A percentile compares a stretch with the other conserved stretches of the same genome.
These are phyloP conservation scores for Matsumyia berberina DNA, from an alignment of 2,888 invertebrate species.

Conservation along the genomic window DNA sequence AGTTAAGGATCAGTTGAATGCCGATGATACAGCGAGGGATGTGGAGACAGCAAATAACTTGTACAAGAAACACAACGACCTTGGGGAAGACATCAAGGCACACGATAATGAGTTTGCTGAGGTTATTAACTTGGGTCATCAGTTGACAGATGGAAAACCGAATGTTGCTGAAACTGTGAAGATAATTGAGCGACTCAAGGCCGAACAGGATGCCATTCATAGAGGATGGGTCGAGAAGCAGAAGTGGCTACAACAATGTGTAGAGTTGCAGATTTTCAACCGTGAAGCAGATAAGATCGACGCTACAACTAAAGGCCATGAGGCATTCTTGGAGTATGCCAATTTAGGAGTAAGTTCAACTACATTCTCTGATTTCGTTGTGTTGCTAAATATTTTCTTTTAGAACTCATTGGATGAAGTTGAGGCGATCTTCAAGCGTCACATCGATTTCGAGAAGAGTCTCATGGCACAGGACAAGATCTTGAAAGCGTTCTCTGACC, in stretches of 20 bases:
- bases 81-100: constrained; percentile 95
- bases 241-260: constrained; percentile 92
- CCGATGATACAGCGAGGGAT: constrained; percentile 92
- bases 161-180: constrained; percentile 90
- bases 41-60: constrained; percentile 96
- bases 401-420: constrained; percentile 95
- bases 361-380: background rate
- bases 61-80: constrained; percentile 95
- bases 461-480: constrained; percentile 97
- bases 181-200: constrained; percentile 89
- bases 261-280: constrained; percentile 96
- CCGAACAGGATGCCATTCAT: constrained; percentile 90
- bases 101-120: constrained; percentile 95
- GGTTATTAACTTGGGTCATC: constrained; percentile 91
- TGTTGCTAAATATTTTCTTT: constrained; percentile 7
- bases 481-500: constrained; percentile 91
- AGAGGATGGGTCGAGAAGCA: constrained; percentile 94
- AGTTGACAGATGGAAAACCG: constrained; percentile 90
- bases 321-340: constrained; percentile 95
- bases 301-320: constrained; percentile 96
- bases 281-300: constrained; percentile 98
- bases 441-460: constrained; percentile 96
- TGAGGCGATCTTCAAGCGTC: constrained; percentile 95
- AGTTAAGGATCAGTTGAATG: constrained; percentile 91
- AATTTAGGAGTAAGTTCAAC: constrained; percentile 91